Conservation (phyloP, 2,888 invertebrate genomes). For the Acrobasis suavella region DNA sequence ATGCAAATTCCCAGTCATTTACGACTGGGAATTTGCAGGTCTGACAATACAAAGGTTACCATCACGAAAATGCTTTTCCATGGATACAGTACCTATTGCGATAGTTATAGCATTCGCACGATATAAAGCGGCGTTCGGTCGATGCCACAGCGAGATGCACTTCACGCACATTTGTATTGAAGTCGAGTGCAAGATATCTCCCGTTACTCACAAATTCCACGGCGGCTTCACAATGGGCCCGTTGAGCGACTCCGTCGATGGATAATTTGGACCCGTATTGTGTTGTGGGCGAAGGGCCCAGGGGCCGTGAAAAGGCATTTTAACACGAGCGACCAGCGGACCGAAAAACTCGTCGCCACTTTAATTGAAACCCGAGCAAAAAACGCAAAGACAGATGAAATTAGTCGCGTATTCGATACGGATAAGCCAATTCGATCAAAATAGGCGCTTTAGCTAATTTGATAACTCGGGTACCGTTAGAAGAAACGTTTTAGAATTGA, state of each 20-base stretch:
- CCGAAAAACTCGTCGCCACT: conserved; percentile 54
- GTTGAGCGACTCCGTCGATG: conserved; percentile 54
- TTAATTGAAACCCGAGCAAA: conserved; percentile 61
- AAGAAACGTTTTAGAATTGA: conserved; percentile 25
- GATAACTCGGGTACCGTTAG: conserved; percentile 51
- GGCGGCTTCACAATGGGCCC: conserved; percentile 59
- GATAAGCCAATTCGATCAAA: conserved; percentile 40
- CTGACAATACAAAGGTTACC: conserved; percentile 19
- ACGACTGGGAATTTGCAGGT: conserved; percentile 20
- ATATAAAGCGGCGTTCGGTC: conserved; percentile 26
- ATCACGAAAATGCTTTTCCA: conserved; percentile 27
- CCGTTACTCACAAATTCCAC: conserved; percentile 69
- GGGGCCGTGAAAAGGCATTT: conserved; percentile 49
- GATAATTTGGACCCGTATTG: conserved; percentile 67
- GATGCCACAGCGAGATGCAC: conserved; percentile 59
- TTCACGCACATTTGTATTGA: conserved; percentile 55
- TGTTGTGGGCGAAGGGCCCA: conserved; percentile 52
- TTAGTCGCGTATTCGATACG: conserved; percentile 49
- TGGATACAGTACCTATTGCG: conserved; percentile 27
- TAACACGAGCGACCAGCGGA: conserved; percentile 49
- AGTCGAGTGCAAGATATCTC: conserved; percentile 62
- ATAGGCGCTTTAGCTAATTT: conserved; percentile 41
- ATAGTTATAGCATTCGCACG: conserved; percentile 23
- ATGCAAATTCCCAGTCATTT: too few species aligned
- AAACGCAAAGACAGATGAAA: conserved; percentile 54